Evolutionary conservation across 30 jellyfish, hydroid and myxozoan species (phyloP), one percentile per base, ranked within the genome.

Genomic region (Nemopilema nomurai): DNA sequence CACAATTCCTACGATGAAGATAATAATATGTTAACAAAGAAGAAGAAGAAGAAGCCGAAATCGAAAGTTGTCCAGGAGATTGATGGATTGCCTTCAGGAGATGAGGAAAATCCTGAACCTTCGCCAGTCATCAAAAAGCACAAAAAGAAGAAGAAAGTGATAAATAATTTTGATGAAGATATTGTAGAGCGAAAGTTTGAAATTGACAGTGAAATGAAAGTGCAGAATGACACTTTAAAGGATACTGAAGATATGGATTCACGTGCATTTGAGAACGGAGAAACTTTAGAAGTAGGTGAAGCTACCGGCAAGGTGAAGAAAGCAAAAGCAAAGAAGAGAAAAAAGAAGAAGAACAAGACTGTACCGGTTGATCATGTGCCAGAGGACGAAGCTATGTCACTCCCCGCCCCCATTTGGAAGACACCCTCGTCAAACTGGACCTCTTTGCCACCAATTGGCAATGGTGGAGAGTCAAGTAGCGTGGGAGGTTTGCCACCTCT

Each of bases 401-500:
- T 79, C 1, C 82, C 87, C 28, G 86, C 83, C 4, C 87, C 83
- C 4, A 69, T 76, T 18, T 71, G 87, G 90, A 76, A 67, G 17
- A 72, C 84, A 13, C 65, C 89, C 50, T 21, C 87, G 22, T 71
- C 83, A 9, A 72, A 50, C 22, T 76, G 84, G 89, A 80, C 88
- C 21, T 79, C 80, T 19, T 49, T 83, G n/a, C 86, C 89, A 13
- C 88, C 87, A 20, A 67, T 73, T 19, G 88, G 80, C 3, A 24
- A 32, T 68, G 65, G 31, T 28, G 80, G 74, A 19, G 87, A 76
- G 21, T 31, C 83, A 50, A 67, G 53, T 41, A 69, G 53, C 28
- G n/a, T 64, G 19, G 87, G 91, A 57, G 69, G 87, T 22, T 68
- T 82, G 73, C 88, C 97, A 77, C 88, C 91, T 68, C 53, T 90